Evolutionary conservation across 2,888 invertebrate species (phyloP).

Genomic region (Mystacides longicornis): DNA sequence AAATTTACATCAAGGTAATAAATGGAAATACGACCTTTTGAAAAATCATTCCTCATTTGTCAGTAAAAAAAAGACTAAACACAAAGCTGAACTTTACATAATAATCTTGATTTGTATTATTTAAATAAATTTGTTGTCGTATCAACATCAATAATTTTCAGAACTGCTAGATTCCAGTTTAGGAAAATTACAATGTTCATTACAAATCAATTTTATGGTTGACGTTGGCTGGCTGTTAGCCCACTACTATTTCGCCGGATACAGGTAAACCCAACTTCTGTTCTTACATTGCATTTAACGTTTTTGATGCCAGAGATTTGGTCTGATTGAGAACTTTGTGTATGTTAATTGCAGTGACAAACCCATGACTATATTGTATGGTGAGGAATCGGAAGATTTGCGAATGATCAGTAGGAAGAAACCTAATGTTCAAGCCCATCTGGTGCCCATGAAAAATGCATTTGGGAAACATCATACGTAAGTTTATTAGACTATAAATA

Average conservation of each 20-base stretch:
- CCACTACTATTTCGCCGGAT: constrained; percentile 73
- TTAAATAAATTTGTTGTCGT: too few relatives aligned
- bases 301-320: neutral
- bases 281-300: neutral
- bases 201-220: constrained; percentile 93
- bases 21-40: too few relatives aligned
- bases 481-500: too few relatives aligned
- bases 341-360: constrained; percentile 53
- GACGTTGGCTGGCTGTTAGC: constrained; percentile 83
- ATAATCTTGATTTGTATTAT: too few relatives aligned
- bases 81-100: too few relatives aligned
- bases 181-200: constrained; percentile 62
- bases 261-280: constrained; percentile 43
- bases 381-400: constrained; percentile 60
- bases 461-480: constrained; percentile 86
- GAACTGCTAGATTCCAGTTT: constrained; percentile 74
- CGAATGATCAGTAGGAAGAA: constrained; percentile 48
- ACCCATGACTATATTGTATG: constrained; percentile 69
- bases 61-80: too few relatives aligned
- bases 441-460: constrained; percentile 65
- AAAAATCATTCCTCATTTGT: too few relatives aligned
- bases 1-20: too few relatives aligned
- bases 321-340: too few relatives aligned
- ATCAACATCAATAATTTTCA: constrained; percentile 37
- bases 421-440: constrained; percentile 58